phyloP scores from a whole-genome alignment of 1,140 invertebrate species.

The Zaprionus camerounensis region DNA sequence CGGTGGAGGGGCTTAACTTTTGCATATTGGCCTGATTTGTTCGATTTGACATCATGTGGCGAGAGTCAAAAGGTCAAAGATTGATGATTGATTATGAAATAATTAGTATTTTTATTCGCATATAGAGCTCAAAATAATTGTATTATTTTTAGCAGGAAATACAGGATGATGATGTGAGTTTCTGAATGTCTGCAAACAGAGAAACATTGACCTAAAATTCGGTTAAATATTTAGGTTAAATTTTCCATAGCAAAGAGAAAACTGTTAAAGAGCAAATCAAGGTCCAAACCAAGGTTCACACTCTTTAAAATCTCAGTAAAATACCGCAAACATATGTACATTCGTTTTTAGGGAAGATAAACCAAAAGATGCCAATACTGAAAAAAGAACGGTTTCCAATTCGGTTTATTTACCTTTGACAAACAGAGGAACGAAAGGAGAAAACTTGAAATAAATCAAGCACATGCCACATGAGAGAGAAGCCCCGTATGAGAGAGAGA shows the following conservation, averaged over 20 bases:
- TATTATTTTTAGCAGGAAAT: not conserved
- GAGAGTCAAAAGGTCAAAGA: not conserved
- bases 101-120: not conserved
- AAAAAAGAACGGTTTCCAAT: slow-evolving; percentile 50
- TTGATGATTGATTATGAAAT: not conserved
- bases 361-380: slow-evolving; percentile 24
- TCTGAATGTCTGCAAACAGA: not conserved
- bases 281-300: not conserved
- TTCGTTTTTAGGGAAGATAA: slow-evolving; percentile 4
- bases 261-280: not conserved
- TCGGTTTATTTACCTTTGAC: slow-evolving; percentile 63
- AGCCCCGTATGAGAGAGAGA: slow-evolving; percentile 12
- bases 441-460: slow-evolving; percentile 74
- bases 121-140: not conserved
- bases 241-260: not conserved
- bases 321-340: slow-evolving; percentile 12
- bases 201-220: too few relatives aligned
- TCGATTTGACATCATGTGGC: slow-evolving; percentile 23
- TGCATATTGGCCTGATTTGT: slow-evolving; percentile 40
- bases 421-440: slow-evolving; percentile 61
- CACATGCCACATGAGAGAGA: slow-evolving; percentile 63
- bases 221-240: not conserved
- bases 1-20: slow-evolving; percentile 13
- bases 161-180: not conserved
- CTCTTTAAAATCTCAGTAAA: not conserved